Evolutionary conservation across 2,797 vertebrate species (phyloP), one percentile per base, ranked within the genome.

Genomic region (Tokudaia tokunoshimensis): DNA sequence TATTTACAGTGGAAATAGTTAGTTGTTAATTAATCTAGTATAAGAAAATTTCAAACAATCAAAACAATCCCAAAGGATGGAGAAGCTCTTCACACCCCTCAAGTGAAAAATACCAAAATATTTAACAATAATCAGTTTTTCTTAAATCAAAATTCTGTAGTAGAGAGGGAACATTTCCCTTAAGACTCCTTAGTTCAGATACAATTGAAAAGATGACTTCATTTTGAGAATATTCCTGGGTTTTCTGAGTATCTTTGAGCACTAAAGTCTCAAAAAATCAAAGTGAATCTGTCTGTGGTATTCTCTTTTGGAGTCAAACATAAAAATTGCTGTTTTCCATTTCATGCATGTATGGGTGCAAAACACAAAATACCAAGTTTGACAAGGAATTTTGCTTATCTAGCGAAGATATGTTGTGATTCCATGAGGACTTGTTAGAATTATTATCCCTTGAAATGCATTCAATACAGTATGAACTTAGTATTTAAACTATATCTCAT

Each of bases 91-190:
- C 90, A 91, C 96, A 87, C 96, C 97, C 97, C 96, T 98, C 93
- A 97, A 98, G 95, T 99, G 98, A 98, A 98, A 65, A 97, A 98
- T 95, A 99, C 98, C 98, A 98, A 94, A 98, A 97, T 98, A 96
- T 97, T 98, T 99, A 98, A 99, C 99, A 99, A 99, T 99, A 98
- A 98, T 97, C 97, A 99, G 97, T 63, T 98, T 98, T 96, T 74
- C 4, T 97, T 97, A 90, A 78, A 90, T 98, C 79, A 96, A 98
- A 98, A 98, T 93, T 97, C 98, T 98, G 97, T 96, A 97, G 98
- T 98, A 97, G 95, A 98, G 98, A 98, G 92, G 96, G 98, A 99
- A 98, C 94, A 97, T 98, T 98, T 98, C 98, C 98, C 98, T 93
- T 92, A 97, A 94, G 98, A 98, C 97, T 97, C 44, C 97, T 97